Evolutionary conservation across 2,797 vertebrate genomes (phyloP).

Genomic region (Cheirogaleus major): DNA sequence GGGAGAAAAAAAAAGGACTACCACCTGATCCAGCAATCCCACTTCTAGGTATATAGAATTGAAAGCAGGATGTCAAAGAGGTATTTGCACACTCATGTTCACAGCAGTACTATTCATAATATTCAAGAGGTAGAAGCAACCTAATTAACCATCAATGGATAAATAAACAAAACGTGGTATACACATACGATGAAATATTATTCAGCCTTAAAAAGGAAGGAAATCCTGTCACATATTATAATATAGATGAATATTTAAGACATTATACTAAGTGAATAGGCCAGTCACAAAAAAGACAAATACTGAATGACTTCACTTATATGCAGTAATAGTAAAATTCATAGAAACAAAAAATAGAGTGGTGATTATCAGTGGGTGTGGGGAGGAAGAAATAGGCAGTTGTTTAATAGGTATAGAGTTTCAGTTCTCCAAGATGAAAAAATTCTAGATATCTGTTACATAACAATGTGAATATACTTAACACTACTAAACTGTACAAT

Average conservation of each 20-base stretch:
- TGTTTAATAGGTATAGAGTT: background rate
- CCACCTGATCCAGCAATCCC: background rate
- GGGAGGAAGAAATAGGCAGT: background rate
- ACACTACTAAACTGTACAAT: background rate
- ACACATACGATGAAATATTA: background rate
- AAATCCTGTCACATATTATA: background rate
- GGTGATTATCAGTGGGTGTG: background rate
- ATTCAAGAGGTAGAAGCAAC: background rate
- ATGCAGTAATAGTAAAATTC: background rate
- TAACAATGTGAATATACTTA: background rate
- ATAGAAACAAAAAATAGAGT: background rate
- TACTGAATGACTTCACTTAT: background rate
- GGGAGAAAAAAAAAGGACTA: background rate
- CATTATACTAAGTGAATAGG: background rate
- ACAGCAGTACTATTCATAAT: background rate
- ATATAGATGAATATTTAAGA: background rate
- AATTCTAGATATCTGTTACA: background rate
- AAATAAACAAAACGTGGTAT: background rate
- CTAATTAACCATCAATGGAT: background rate
- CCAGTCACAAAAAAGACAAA: conserved; percentile 37
- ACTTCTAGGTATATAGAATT: background rate
- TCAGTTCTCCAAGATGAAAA: background rate
- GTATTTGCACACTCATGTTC: background rate
- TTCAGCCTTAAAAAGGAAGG: background rate
- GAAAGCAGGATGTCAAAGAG: background rate